These are phyloP conservation scores for Dipodomys stephensi DNA, from an alignment of 2,113 vertebrate species.

Conservation along the genomic window DNA sequence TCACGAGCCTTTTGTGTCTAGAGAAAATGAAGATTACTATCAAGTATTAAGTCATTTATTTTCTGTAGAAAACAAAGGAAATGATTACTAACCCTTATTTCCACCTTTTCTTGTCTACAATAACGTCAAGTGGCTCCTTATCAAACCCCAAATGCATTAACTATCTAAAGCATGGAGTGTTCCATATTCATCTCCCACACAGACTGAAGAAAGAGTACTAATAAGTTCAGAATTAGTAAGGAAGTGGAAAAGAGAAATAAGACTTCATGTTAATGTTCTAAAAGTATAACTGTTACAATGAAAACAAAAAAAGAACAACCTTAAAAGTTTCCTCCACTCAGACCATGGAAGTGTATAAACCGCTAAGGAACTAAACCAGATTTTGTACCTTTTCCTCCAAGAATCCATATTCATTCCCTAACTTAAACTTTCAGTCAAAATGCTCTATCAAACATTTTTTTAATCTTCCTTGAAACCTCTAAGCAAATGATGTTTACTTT, in stretches of 20 bases:
- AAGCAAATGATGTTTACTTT: not conserved
- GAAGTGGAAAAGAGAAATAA: not conserved
- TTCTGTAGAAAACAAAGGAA: conserved; percentile 52
- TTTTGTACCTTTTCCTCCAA: not conserved
- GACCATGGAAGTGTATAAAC: not conserved
- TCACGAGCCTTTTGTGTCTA: not conserved
- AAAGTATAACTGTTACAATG: not conserved
- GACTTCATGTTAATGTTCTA: not conserved
- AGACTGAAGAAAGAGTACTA: not conserved
- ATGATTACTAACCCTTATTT: conserved; percentile 54
- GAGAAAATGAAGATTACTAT: conserved; percentile 71
- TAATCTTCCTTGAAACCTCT: conserved; percentile 3
- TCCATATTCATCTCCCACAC: not conserved
- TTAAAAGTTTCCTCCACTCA: not conserved
- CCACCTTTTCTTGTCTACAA: conserved; percentile 50
- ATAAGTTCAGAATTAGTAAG: not conserved
- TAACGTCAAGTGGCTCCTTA: conserved; percentile 57
- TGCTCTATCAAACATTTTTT: not conserved
- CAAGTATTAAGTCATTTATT: conserved; percentile 54
- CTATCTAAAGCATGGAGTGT: conserved; percentile 40
- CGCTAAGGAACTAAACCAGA: not conserved
- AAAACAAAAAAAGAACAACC: not conserved
- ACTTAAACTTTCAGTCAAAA: not conserved
- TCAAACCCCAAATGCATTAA: conserved; percentile 53
- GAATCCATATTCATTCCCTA: not conserved